These are phyloP conservation scores for Hippoglossus hippoglossus DNA, from an alignment of 2,797 vertebrate species.

Conservation along the genomic window DNA sequence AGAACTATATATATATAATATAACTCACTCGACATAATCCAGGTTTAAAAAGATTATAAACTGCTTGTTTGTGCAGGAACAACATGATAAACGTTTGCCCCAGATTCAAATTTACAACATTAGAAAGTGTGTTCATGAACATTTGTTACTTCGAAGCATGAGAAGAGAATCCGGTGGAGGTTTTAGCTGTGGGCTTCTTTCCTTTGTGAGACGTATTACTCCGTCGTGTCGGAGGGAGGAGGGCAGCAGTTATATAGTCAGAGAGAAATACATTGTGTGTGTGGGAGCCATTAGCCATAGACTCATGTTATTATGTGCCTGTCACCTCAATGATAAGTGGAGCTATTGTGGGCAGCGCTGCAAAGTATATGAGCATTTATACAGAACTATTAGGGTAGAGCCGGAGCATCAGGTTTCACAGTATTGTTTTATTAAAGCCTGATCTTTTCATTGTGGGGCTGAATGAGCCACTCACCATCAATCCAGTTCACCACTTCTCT, in stretches of 20 bases:
- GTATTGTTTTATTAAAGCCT: conserved; percentile 33
- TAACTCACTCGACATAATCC: too few species aligned
- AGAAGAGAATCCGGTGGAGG: conserved; percentile 10
- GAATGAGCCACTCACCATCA: conserved; percentile 10
- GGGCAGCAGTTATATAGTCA: conserved; percentile 55
- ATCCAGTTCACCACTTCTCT: not conserved
- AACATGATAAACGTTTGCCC: not conserved
- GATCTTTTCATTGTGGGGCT: conserved; percentile 38
- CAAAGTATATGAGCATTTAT: conserved; percentile 55
- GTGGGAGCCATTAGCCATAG: conserved; percentile 75
- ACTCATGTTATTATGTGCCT: conserved; percentile 77
- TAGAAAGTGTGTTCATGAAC: not conserved
- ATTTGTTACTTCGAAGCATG: conserved; percentile 8
- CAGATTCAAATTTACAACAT: not conserved
- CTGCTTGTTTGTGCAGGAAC: not conserved
- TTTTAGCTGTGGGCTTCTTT: conserved; percentile 32
- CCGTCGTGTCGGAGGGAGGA: conserved; percentile 53
- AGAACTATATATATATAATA: too few species aligned
- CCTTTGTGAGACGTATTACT: conserved; percentile 59
- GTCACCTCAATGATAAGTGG: conserved; percentile 76
- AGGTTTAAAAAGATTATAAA: too few species aligned
- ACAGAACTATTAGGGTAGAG: conserved; percentile 52
- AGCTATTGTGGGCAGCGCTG: conserved; percentile 63
- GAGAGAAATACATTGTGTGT: conserved; percentile 70
- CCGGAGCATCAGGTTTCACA: conserved; percentile 40